Evolutionary conservation across 2,797 vertebrate species (phyloP).

Genomic region (Acanthurus leucopareius): DNA sequence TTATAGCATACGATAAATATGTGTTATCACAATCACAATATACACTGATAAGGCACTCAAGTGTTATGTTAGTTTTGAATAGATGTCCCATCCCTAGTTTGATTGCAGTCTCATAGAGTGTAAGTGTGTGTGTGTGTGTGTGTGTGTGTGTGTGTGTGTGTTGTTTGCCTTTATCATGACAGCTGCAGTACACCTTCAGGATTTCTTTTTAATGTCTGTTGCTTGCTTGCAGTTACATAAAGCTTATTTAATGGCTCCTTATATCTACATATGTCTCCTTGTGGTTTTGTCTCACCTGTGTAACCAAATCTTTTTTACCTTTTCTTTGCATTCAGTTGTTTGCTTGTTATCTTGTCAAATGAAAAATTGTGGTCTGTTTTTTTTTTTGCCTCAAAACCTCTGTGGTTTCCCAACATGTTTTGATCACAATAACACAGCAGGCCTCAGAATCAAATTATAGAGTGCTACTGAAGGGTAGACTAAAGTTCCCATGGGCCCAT

Average conservation of each 20-base stretch:
- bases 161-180: background rate
- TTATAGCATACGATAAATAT: no score
- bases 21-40: no score
- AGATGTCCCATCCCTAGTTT: no score
- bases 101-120: no score
- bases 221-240: conserved; percentile 8
- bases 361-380: conserved; percentile 8
- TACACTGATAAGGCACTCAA: no score
- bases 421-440: background rate
- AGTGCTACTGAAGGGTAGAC: background rate
- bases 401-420: background rate
- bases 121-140: no score
- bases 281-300: background rate
- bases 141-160: no score
- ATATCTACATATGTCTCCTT: conserved; percentile 5
- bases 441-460: conserved; percentile 9
- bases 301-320: background rate
- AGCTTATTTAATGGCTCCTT: conserved; percentile 1
- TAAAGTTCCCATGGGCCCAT: background rate
- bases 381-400: conserved; percentile 1
- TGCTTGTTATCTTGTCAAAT: conserved; percentile 16
- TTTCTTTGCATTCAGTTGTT: background rate
- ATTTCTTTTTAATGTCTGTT: conserved; percentile 15
- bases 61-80: no score
- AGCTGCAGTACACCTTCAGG: conserved; percentile 7